Percentiles rank a stretch among this genome's conserved stretches.
phyloP scores from a whole-genome alignment of 2,113 vertebrate species.

The Macquaria ambigua region DNA sequence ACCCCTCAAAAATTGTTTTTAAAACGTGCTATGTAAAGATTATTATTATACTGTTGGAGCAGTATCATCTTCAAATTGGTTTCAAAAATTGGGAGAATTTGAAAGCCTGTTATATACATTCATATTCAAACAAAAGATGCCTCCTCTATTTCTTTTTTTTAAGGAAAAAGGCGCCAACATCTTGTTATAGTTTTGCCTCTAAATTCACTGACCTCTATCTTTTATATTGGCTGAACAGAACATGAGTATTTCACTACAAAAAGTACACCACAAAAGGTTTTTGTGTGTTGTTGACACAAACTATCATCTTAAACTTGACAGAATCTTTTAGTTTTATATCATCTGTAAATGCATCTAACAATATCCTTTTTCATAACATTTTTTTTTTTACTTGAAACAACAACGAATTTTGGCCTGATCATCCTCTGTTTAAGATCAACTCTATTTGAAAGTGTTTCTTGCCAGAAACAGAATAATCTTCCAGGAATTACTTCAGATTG shows the following conservation, averaged over 20 bases:
- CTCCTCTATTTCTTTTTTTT: not conserved
- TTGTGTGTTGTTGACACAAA: not conserved
- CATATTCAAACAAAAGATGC: not conserved
- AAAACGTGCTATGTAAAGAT: no score
- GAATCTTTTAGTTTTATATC: not conserved
- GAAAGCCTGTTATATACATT: not conserved
- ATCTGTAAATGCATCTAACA: not conserved
- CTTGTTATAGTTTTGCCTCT: not conserved
- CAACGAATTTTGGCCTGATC: not conserved
- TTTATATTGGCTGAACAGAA: not conserved
- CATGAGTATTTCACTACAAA: not conserved
- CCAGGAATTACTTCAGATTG: not conserved
- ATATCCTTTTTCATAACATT: not conserved
- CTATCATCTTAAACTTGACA: not conserved
- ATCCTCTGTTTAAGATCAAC: not conserved
- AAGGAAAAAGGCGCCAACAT: not conserved
- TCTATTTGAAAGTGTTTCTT: not conserved
- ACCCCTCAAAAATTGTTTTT: not conserved
- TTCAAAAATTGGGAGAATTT: not conserved
- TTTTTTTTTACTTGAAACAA: not conserved
- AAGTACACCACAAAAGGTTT: no score
- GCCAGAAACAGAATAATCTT: not conserved
- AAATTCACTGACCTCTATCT: not conserved
- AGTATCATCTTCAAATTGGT: not conserved
- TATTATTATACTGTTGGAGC: not conserved